phyloP scores from a whole-genome alignment of 2,797 vertebrate genomes.

The Champsocephalus gunnari region DNA sequence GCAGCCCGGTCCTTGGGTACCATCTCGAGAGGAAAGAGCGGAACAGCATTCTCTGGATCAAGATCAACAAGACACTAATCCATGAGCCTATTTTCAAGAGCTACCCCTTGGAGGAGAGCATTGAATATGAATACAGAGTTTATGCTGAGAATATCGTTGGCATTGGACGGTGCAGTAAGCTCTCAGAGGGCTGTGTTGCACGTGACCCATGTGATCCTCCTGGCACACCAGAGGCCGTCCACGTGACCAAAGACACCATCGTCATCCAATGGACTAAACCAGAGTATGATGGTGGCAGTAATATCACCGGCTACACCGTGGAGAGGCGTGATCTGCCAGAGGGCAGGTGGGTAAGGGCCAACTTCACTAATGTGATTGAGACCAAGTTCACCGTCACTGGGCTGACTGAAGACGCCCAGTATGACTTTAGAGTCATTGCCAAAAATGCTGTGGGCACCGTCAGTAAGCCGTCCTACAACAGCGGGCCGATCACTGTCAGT shows the following conservation, averaged over 20 bases:
- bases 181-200: constrained; percentile 94
- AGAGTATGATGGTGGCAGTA: constrained; percentile 97
- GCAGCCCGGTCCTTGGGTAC: constrained; percentile 93
- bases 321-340: constrained; percentile 98
- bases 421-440: constrained; percentile 98
- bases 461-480: constrained; percentile 97
- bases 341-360: constrained; percentile 97
- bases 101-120: constrained; percentile 93
- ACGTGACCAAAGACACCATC: constrained; percentile 93
- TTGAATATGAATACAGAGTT: constrained; percentile 97
- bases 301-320: constrained; percentile 95
- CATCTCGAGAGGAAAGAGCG: constrained; percentile 98
- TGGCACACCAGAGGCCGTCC: constrained; percentile 92
- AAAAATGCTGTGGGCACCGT: constrained; percentile 95
- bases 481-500: constrained; percentile 95
- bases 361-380: constrained; percentile 98
- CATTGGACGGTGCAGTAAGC: constrained; percentile 94
- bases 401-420: constrained; percentile 95
- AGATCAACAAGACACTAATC: constrained; percentile 96
- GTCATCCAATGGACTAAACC: constrained; percentile 97
- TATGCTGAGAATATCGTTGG: constrained; percentile 99
- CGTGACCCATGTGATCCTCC: constrained; percentile 98
- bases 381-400: constrained; percentile 94
- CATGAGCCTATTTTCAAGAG: constrained; percentile 93
- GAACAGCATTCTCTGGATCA: constrained; percentile 98